Conservation (phyloP, 1,140 invertebrate genomes). For the Drosophila pandora region DNA sequence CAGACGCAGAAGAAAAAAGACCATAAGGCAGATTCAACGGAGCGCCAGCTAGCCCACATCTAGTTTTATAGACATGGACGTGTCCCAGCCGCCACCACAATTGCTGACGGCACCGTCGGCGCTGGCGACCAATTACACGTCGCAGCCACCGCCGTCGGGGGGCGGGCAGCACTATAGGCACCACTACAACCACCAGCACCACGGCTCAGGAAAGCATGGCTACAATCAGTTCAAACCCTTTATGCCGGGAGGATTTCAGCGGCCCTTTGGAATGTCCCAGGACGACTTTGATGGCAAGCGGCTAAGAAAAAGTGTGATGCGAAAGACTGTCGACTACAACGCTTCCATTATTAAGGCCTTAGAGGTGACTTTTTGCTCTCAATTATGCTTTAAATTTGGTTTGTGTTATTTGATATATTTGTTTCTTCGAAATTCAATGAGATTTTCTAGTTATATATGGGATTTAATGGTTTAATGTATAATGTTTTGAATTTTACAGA, state of each 20-base stretch:
- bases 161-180: constrained; percentile 73
- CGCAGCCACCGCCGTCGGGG: constrained; percentile 68
- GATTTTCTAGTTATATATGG: too few relatives aligned
- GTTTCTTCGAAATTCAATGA: too few relatives aligned
- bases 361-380: constrained; percentile 86
- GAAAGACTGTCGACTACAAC: constrained; percentile 99
- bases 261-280: constrained; percentile 86
- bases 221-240: constrained; percentile 81
- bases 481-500: constrained; percentile 84
- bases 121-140: constrained; percentile 74
- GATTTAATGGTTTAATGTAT: too few relatives aligned
- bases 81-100: constrained; percentile 78
- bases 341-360: constrained; percentile 96
- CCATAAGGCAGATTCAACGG: background rate
- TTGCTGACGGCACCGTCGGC: constrained; percentile 74
- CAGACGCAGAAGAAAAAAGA: constrained; percentile 27
- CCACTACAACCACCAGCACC: constrained; percentile 64
- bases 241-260: constrained; percentile 71
- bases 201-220: constrained; percentile 72
- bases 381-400: background rate
- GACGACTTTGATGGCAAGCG: constrained; percentile 98
- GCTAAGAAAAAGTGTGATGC: constrained; percentile 96
- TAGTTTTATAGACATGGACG: constrained; percentile 52
- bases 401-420: too few relatives aligned
- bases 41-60: background rate